Evolutionary conservation across 64 coral and sea anemone species (phyloP), one percentile per base, ranked within the genome.

Genomic region (Montipora foliosa): DNA sequence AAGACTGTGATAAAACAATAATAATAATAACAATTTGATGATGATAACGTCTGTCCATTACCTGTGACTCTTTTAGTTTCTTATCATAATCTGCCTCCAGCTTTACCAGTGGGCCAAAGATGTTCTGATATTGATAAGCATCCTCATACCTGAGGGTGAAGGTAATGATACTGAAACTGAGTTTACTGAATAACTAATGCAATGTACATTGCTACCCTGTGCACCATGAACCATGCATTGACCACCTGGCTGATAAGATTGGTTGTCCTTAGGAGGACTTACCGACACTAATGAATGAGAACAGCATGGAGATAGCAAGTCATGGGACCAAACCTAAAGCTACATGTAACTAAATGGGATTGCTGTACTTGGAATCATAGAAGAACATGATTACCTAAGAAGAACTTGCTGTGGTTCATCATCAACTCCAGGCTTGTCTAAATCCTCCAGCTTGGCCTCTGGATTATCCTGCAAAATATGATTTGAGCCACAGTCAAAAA

Each of bases 61-160:
- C 95, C 98, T 96, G 98, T 37, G 98, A 99, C 76, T 96, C 98
- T 45, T 99, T 96, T n/a, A 96, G 95, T 89, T 93, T 99, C 83
- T 96, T 96, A 47, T 99, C 98, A 93, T 99, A 99, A 78, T 99
- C 95, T 24, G 95, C 98, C 68, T 99, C 97, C 44, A 99, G 79
- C 76, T 99, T 99, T 4, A 99, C 97, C 50, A 99, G 95, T 80
- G 97, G 97, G 53, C 97, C 97, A 99, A 99, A 99, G 52, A 99
- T 99, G 55, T 99, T 99, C 67, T 99, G 97, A 90, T 99, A 99
- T 51, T 99, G 98, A 78, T 99, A 99, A 37, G 98, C 98, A 96
- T 99, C 98, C 87, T 99, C 98, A 78, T 99, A 99, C 79, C 98
- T 99, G 45, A 57, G 53, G 53, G 53, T 64, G 61, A 64, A 14